Base-by-base conservation (phyloP, 1,140 invertebrate species). In the Nephila pilipes region DNA sequence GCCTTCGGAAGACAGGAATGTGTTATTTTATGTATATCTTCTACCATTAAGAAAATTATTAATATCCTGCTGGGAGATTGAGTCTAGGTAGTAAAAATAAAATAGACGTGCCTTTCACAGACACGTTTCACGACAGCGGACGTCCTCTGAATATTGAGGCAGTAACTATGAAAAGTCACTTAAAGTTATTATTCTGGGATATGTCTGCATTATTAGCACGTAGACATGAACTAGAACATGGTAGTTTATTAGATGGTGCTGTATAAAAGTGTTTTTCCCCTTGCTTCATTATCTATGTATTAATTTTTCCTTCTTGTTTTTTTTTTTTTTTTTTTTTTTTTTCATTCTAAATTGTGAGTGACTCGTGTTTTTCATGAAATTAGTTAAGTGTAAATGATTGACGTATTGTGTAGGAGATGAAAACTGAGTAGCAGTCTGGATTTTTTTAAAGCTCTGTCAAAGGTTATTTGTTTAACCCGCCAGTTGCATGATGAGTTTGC, bases 31-130 rank as follows among this genome's bases (percentile, higher is more conserved):
- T 88, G 63, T 88, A 88, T 88, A 88, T 69, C 87, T 54, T 75
- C 87, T 22, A 63, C 87, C 65, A 88, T 88, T 88, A 88, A 88
- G 87, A 75, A 88, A 88, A 88, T 88, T 88, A 88, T 88, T 88
- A 88, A 88, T 88, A 88, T 75, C 87, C 87, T 69, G 87, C 87
- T 88, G 87, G 60, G 87, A 88, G n/a, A 55, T 85, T 60, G 83
- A 60, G 32, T 85, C 55, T 85, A 54, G 87, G 32, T 69, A 63
- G 87, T 55, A 88, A 88, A 88, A 88, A 65, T 88, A 88, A 88
- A 83, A 54, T 75, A 36, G 69, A 75, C 69, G 29, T 75, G 69
- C 69, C 83, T 29, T n/a, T 85, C n/a, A 32, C 3, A 38, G 57
- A 29, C n/a, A 32, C 55, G 55, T 57, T 87, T 87, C 58, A 69